Evolutionary conservation across 1,140 invertebrate genomes (phyloP).

Genomic region (Bombus polaris): DNA sequence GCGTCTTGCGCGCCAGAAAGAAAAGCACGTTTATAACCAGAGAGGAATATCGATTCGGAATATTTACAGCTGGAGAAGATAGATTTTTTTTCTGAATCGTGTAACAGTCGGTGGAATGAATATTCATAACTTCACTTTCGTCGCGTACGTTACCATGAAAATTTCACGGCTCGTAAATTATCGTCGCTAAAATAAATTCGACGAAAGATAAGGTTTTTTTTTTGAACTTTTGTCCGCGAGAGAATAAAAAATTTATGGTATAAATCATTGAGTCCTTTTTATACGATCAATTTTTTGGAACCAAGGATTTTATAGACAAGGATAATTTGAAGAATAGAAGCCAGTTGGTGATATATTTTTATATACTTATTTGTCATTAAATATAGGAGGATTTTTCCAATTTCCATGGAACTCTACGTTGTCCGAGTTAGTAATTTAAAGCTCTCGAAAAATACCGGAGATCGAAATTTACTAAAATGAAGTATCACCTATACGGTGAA

Average conservation of each 20-base stretch:
- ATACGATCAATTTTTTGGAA: not conserved
- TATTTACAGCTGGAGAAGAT: not conserved
- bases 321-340: not conserved
- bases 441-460: too few relatives aligned
- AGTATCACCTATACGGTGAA: too few relatives aligned
- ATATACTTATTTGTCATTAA: not conserved
- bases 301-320: not conserved
- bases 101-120: not conserved
- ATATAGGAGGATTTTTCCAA: too few relatives aligned
- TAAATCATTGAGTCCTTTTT: not conserved
- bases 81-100: not conserved
- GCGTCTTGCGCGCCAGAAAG: not conserved
- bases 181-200: slow-evolving; percentile 1
- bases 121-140: slow-evolving; percentile 29
- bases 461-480: too few relatives aligned
- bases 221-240: not conserved
- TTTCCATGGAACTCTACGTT: too few relatives aligned
- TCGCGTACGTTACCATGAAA: not conserved
- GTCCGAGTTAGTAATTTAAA: too few relatives aligned
- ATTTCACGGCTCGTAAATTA: slow-evolving; percentile 10
- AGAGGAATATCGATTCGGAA: slow-evolving; percentile 11
- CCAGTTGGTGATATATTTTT: not conserved
- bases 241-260: too few relatives aligned
- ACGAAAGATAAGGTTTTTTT: not conserved
- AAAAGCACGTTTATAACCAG: not conserved